Base-by-base conservation (phyloP, 1,140 invertebrate genomes). In the Drosophila elegans region DNA sequence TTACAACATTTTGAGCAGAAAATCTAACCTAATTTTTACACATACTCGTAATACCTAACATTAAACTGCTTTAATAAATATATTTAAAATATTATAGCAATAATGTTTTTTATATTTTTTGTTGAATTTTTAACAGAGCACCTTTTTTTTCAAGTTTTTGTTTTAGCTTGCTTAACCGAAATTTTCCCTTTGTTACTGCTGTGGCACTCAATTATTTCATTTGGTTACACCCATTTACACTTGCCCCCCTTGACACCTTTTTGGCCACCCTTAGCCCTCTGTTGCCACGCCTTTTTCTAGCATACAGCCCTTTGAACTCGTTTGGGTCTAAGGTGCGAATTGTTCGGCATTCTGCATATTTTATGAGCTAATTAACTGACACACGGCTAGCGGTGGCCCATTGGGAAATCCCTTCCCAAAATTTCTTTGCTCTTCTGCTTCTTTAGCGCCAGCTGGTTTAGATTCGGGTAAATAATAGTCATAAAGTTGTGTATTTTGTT, bases 311-410 rank as follows among this genome's bases (percentile, higher is more conserved):
- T 82, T 80, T 60, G 68, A 71, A 56, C 64, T 69, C 71, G 41
- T 57, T 64, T 29, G 45, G 57, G 67, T 66, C 66, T 69, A 74
- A 90, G 76, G 84, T 89, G 84, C 84, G 84, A 88, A 88, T 89
- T 82, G 84, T 76, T 79, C 62, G 77, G 69, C 74, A 80, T 84
- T 90, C 77, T 89, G 84, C 80, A 89, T 84, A 90, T 89, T 89
- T 89, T 89, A 89, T 80, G 84, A 84, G 77, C 84, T 89, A 89
- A 89, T 89, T 89, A 89, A 89, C 85, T 85, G 83, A 80, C 82
- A 74, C 82, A 85, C 73, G 78, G 78, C 68, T 42, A 71, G 21
- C 29, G 64, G 51, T 41, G 64, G 42, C 21, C 74, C 64, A 63
- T 44, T 38, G 78, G 56, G 60, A 42, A 41, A 21, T 25, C 4